These are phyloP conservation scores for Cordylochernes scorpioides DNA, from an alignment of 2,888 invertebrate genomes.

Conservation along the genomic window DNA sequence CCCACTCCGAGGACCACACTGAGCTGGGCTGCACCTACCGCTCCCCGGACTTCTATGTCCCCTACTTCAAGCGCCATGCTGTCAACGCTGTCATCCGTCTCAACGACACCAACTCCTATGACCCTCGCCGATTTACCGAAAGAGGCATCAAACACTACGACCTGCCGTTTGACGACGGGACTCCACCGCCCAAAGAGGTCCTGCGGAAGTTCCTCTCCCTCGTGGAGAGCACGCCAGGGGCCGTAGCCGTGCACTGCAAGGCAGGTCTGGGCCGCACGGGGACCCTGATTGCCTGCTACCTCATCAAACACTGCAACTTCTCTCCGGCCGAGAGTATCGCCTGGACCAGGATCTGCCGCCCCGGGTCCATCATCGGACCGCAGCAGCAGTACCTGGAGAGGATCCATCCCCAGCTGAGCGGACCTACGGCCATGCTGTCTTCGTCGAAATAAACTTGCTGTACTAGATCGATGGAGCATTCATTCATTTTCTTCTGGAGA, in stretches of 20 bases:
- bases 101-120: conserved; percentile 79
- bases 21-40: conserved; percentile 40
- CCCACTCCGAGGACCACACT: conserved; percentile 60
- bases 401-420: too few relatives aligned
- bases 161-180: conserved; percentile 88
- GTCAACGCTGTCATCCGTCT: conserved; percentile 62
- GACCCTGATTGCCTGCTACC: conserved; percentile 81
- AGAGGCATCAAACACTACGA: conserved; percentile 84
- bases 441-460: too few relatives aligned
- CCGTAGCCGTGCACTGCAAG: conserved; percentile 92
- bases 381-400: conserved; percentile 61
- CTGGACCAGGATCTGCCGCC: conserved; percentile 82
- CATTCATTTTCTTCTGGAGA: too few relatives aligned
- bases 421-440: too few relatives aligned
- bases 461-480: too few relatives aligned
- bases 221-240: conserved; percentile 60
- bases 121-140: conserved; percentile 52
- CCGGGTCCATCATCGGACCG: conserved; percentile 93
- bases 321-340: conserved; percentile 79
- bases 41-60: conserved; percentile 73
- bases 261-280: conserved; percentile 96
- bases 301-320: conserved; percentile 85
- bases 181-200: conserved; percentile 67
- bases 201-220: conserved; percentile 61
- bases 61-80: conserved; percentile 56